Conservation (phyloP, 2,113 vertebrate species). For the Egretta garzetta region DNA sequence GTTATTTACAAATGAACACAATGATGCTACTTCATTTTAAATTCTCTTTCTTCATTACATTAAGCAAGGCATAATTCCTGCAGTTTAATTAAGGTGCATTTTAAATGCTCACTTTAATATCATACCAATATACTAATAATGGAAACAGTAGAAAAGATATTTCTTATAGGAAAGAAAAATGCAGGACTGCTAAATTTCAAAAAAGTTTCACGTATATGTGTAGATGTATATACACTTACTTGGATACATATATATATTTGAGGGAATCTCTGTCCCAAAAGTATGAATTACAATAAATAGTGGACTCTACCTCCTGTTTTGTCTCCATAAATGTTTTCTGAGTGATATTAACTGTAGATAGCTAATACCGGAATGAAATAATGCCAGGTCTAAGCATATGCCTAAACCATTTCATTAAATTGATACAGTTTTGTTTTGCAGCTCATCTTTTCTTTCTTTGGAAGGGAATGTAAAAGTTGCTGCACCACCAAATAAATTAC, state of each 20-base stretch:
- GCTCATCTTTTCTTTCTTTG: background rate
- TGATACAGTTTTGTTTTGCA: background rate
- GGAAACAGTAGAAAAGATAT: conserved; percentile 11
- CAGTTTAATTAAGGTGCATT: conserved; percentile 71
- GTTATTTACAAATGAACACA: conserved; percentile 84
- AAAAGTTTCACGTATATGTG: accelerated
- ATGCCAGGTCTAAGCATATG: background rate
- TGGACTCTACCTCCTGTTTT: background rate
- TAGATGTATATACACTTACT: background rate
- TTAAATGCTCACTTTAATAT: conserved; percentile 64
- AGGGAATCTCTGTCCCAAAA: background rate
- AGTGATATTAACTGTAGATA: background rate
- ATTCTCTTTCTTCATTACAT: conserved; percentile 75
- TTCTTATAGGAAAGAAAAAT: conserved; percentile 3
- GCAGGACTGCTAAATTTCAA: background rate
- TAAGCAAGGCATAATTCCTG: conserved; percentile 68
- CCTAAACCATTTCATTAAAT: background rate
- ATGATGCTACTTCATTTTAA: conserved; percentile 74
- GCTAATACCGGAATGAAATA: background rate
- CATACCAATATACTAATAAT: conserved; percentile 41
- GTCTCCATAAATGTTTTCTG: background rate
- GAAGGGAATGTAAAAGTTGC: background rate
- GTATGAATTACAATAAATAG: background rate
- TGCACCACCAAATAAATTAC: background rate
- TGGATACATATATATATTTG: background rate